These are phyloP conservation scores for Catocala fraxini DNA, from an alignment of 2,888 invertebrate species.

Conservation along the genomic window DNA sequence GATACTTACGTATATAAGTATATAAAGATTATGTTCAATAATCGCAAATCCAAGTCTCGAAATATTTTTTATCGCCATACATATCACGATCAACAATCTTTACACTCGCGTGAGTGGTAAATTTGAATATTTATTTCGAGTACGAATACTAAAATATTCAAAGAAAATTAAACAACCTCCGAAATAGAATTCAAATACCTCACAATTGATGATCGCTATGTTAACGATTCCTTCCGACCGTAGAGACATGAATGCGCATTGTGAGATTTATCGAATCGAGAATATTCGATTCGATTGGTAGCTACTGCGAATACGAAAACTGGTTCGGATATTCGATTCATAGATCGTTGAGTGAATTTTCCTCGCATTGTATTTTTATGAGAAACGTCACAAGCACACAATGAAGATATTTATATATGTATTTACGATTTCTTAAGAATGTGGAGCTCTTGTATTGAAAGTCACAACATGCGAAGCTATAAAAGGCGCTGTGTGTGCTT, in stretches of 20 bases:
- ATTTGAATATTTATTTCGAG: too few relatives aligned
- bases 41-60: not conserved
- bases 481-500: too few relatives aligned
- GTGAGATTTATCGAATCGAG: slow-evolving; percentile 47
- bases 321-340: slow-evolving; percentile 40
- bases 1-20: slow-evolving; percentile 11
- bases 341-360: slow-evolving; percentile 39
- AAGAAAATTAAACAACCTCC: slow-evolving; percentile 12
- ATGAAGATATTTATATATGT: too few relatives aligned
- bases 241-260: slow-evolving; percentile 25
- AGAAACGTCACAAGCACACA: not conserved
- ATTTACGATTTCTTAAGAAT: too few relatives aligned
- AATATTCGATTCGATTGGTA: slow-evolving; percentile 43
- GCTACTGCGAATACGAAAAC: slow-evolving; percentile 31
- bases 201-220: slow-evolving; percentile 24
- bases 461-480: too few relatives aligned
- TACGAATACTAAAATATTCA: not conserved
- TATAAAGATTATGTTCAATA: slow-evolving; percentile 19
- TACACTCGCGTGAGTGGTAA: too few relatives aligned
- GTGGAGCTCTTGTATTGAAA: too few relatives aligned
- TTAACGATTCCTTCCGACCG: slow-evolving; percentile 23
- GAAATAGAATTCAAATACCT: slow-evolving; percentile 24
- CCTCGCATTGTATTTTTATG: slow-evolving; percentile 33
- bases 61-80: too few relatives aligned
- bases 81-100: too few relatives aligned